These are phyloP conservation scores for Antechinus stuartii DNA, from an alignment of 2,113 vertebrate species.

Conservation along the genomic window DNA sequence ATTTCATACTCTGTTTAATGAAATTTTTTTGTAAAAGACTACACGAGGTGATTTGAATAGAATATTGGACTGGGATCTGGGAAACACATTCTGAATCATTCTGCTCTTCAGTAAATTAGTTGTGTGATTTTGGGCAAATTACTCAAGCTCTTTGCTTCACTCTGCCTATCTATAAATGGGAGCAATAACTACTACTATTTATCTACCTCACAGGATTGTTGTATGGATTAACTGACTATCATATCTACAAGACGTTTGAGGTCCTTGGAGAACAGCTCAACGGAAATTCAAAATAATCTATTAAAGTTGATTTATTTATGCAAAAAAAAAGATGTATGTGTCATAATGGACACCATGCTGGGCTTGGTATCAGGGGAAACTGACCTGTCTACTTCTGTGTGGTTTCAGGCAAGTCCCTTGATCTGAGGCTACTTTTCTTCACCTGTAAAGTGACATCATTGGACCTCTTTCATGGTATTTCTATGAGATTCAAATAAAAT, in stretches of 20 bases:
- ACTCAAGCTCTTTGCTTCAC: slow-evolving; percentile 73
- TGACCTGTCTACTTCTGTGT: too few species aligned
- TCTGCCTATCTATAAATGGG: slow-evolving; percentile 76
- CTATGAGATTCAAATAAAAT: not conserved
- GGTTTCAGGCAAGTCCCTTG: too few species aligned
- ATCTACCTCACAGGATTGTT: slow-evolving; percentile 81
- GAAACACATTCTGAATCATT: slow-evolving; percentile 62
- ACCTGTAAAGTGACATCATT: too few species aligned
- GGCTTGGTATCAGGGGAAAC: too few species aligned
- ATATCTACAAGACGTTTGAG: slow-evolving; percentile 76
- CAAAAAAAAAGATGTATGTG: not conserved
- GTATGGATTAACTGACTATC: slow-evolving; percentile 78
- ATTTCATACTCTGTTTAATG: slow-evolving; percentile 68
- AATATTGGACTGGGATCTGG: slow-evolving; percentile 62
- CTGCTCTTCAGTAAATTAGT: slow-evolving; percentile 64
- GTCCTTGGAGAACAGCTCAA: slow-evolving; percentile 77
- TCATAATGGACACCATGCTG: too few species aligned
- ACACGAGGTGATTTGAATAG: slow-evolving; percentile 52
- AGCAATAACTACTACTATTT: slow-evolving; percentile 63
- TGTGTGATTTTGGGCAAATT: slow-evolving; percentile 76
- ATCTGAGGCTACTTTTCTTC: too few species aligned
- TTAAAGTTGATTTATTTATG: slow-evolving; percentile 82
- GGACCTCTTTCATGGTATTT: not conserved
- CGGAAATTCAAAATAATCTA: slow-evolving; percentile 79
- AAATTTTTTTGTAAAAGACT: slow-evolving; percentile 62